Evolutionary conservation across 2,113 vertebrate genomes (phyloP), one percentile per base, ranked within the genome.

Genomic region (Ceyx margarethae): DNA sequence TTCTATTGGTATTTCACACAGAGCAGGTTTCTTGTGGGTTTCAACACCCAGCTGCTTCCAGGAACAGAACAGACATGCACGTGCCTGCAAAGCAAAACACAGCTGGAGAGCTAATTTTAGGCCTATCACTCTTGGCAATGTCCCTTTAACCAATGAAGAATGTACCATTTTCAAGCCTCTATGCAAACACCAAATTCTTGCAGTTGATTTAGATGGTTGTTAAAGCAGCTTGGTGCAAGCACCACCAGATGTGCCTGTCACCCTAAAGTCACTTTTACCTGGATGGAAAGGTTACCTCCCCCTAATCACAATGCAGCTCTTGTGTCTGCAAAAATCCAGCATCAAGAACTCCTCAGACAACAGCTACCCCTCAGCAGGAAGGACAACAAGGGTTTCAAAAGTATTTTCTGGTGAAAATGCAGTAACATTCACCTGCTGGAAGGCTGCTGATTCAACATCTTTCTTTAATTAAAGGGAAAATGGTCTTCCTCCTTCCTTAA

Each of bases 51-150:
- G 94, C 93, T 95, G 89, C 93, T 96, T 96, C 93, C 95, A 96
- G 88, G 94, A 95, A 81, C 16, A 3, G 80, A 93, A 89, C 68
- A 95, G 94, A 90, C 96, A 89, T 94, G 96, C 95, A 96, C 92
- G 81, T 97, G 96, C 95, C 89, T 96, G 95, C 92, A 95, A 95
- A 96, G 91, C 87, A 96, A 95, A 96, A 97, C 93, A 97, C 95
- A 97, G 96, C 96, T 96, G 96, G 95, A 91, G 78, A 95, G 94
- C 87, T 96, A 95, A 96, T 95, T 97, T 96, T 96, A 97, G 94
- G 61, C 50, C 87, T 93, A 92, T 68, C 89, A 93, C 68, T 90
- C 92, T 95, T 97, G 95, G 95, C 94, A 93, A 68, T 76, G n/a
- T 89, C 96, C 87, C 79, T 95, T 91, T 93, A 90, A 84, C 91